Conservation (phyloP, 2,113 vertebrate species). For the Sturnus vulgaris region DNA sequence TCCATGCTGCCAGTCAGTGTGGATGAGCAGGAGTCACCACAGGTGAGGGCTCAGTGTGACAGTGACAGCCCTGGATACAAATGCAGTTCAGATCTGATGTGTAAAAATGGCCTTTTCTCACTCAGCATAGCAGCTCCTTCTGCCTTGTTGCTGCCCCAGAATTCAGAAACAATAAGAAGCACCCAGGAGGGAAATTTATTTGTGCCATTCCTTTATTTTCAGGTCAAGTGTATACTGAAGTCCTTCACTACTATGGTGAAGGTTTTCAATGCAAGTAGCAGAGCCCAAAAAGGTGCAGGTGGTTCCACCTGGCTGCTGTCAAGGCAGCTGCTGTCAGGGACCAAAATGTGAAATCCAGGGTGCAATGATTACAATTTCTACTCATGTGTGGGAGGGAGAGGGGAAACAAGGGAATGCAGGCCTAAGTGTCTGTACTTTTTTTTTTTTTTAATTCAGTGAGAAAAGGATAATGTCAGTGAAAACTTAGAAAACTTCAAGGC, state of each 20-base stretch:
- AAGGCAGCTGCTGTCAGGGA: not conserved
- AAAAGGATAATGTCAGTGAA: not conserved
- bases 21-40: not conserved
- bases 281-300: not conserved
- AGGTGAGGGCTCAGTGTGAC: not conserved
- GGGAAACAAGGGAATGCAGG: not conserved
- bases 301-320: not conserved
- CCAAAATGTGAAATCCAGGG: not conserved
- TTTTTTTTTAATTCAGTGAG: accelerated
- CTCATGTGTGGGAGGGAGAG: not conserved
- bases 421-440: accelerated
- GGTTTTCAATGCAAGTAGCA: not conserved
- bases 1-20: not conserved
- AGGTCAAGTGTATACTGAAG: not conserved
- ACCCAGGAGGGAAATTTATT: not conserved
- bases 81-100: not conserved
- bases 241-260: not conserved
- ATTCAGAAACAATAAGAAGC: not conserved
- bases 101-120: not conserved
- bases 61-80: not conserved
- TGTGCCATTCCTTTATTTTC: not conserved
- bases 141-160: not conserved
- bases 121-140: not conserved
- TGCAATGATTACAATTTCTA: not conserved
- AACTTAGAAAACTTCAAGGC: not conserved